These are phyloP conservation scores for Momotus momota DNA, from an alignment of 2,797 vertebrate species.

Conservation along the genomic window DNA sequence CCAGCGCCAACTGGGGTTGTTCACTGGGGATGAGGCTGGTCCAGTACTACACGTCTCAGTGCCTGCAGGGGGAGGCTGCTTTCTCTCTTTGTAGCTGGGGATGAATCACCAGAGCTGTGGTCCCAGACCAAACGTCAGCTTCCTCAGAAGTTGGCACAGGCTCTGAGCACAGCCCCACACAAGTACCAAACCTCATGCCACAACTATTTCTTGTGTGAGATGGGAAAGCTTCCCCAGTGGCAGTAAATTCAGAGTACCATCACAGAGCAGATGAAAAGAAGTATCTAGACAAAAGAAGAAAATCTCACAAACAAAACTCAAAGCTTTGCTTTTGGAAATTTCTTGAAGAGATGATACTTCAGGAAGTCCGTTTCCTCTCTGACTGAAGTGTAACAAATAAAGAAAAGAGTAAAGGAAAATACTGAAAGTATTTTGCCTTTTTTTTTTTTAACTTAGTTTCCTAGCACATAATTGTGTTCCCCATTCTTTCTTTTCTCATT, in stretches of 20 bases:
- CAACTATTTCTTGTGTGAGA: neutral
- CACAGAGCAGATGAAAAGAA: neutral
- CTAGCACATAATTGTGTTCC: neutral
- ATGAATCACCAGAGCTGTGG: neutral
- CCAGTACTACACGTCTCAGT: neutral
- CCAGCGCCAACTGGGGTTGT: accelerated
- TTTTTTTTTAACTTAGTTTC: neutral
- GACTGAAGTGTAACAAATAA: neutral
- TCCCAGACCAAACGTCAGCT: neutral
- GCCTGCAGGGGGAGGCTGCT: neutral
- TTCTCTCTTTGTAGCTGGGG: neutral
- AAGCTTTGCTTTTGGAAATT: neutral
- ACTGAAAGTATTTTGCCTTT: neutral
- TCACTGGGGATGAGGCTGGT: neutral
- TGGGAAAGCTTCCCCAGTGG: neutral
- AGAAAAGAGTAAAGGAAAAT: neutral
- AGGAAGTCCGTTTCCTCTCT: neutral
- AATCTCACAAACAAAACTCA: neutral
- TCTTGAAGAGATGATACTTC: neutral
- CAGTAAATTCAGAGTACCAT: neutral
- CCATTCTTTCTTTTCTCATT: neutral
- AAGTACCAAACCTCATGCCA: neutral
- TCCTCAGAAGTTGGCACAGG: accelerated
- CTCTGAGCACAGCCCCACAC: accelerated
- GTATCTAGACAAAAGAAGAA: neutral